Base-by-base conservation (phyloP, 2,888 invertebrate species). In the Drosophila lutescens region DNA sequence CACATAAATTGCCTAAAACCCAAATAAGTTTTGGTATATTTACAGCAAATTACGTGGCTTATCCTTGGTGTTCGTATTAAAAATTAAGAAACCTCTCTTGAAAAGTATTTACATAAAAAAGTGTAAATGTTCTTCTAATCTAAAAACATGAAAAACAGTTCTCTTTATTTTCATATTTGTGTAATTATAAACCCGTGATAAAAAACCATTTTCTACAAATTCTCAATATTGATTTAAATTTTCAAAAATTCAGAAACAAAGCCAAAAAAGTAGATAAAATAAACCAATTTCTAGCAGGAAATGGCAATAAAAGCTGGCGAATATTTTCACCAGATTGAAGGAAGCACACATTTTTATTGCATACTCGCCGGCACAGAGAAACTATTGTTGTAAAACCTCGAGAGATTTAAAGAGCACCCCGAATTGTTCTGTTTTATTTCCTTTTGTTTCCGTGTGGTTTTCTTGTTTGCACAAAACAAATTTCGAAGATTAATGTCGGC, bases 401-500 rank as follows among this genome's bases (percentile, higher is more conserved):
- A 34, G 59, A 26, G 56, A 54, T 55, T 56, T 41, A 4, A 55
- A 55, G 23, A 59, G 40, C 54, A 32, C 30, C n/a, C 38, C 17
- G 53, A 53, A 40, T 47, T 32, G 47, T 30, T 41, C 59, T 61
- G 38, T 32, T 58, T 58, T 23, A 8, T 20, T 32, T 40, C 20
- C 26, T 32, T 55, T 60, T 51, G 26, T 50, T 63, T 63, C 44
- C 20, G 38, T 65, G 65, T 46, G 62, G 60, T 60, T 59, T 58
- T 15, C 20, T 34, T 36, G 59, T 30, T 55, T 66, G 58, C 65
- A 60, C 49, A 78, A 82, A 86, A 80, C 80, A 83, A 86, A 83
- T 80, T 86, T 77, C 57, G 59, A 83, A 79, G 79, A 86, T 86
- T 79, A 83, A 83, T 83, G 79, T 66, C 80, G 60, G 43, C 15